Conservation (phyloP, 1,140 invertebrate genomes). For the Ceratina australensis region DNA sequence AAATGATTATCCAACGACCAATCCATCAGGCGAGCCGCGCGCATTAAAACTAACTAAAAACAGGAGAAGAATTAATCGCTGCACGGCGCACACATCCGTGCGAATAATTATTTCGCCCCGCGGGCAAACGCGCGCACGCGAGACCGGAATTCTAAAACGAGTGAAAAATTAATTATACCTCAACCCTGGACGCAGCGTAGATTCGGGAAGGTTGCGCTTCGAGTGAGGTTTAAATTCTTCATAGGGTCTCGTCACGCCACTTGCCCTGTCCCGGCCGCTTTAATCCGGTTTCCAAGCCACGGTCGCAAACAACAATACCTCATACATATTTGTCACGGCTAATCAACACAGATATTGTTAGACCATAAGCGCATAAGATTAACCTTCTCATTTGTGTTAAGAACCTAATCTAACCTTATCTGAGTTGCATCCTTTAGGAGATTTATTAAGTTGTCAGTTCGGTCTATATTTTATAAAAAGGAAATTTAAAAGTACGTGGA, state of each 20-base stretch:
- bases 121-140: conserved; percentile 20
- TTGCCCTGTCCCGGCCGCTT: background rate
- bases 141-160: conserved; percentile 25
- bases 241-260: conserved; percentile 15
- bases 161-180: conserved; percentile 54
- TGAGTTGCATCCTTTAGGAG: too few species aligned
- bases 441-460: too few species aligned
- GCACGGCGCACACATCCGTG: conserved; percentile 17
- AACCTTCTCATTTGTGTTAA: too few species aligned
- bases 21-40: background rate
- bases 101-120: conserved; percentile 48
- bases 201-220: background rate
- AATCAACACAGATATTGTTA: too few species aligned
- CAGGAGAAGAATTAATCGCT: conserved; percentile 35
- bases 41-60: conserved; percentile 35
- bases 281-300: conserved; percentile 1
- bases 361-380: too few species aligned
- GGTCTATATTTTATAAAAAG: too few species aligned
- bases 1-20: too few species aligned
- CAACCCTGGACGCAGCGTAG: background rate
- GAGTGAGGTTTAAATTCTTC: conserved; percentile 48
- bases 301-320: too few species aligned
- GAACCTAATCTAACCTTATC: too few species aligned
- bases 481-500: too few species aligned
- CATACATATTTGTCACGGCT: too few species aligned